Evolutionary conservation across 2,797 vertebrate species (phyloP).

Genomic region (Huso huso): DNA sequence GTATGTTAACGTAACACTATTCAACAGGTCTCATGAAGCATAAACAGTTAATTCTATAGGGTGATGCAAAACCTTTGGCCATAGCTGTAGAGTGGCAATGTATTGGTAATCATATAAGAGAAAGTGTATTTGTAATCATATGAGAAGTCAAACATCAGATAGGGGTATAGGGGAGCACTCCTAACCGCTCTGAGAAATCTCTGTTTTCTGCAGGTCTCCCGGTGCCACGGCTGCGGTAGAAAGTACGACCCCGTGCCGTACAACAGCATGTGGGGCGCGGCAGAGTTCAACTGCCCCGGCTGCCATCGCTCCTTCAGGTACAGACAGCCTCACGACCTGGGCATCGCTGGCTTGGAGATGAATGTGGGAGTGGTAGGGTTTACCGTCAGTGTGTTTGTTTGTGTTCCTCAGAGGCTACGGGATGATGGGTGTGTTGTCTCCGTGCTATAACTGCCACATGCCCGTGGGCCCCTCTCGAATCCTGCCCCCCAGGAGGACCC

Average conservation of each 20-base stretch:
- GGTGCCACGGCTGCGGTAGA: constrained; percentile 46
- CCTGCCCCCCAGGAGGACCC: constrained; percentile 45
- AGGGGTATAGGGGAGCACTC: too few species aligned
- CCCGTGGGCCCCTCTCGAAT: constrained; percentile 46
- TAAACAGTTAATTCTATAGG: too few species aligned
- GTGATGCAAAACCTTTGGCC: too few species aligned
- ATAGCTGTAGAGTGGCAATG: too few species aligned
- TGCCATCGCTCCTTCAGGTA: constrained; percentile 58
- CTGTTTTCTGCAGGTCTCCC: constrained; percentile 49
- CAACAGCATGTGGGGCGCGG: constrained; percentile 62
- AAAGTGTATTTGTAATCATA: too few species aligned
- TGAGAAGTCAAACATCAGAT: too few species aligned
- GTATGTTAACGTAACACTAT: too few species aligned
- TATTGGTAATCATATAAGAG: too few species aligned
- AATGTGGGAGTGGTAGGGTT: background rate
- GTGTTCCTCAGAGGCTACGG: constrained; percentile 47
- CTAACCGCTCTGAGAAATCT: too few species aligned
- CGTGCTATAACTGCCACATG: constrained; percentile 52
- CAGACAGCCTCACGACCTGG: background rate
- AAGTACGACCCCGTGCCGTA: constrained; percentile 58
- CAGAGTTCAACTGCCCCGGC: constrained; percentile 51
- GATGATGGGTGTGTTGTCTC: constrained; percentile 53
- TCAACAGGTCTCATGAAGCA: too few species aligned
- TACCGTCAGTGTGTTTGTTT: background rate
- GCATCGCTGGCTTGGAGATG: background rate